Base-by-base conservation (phyloP, 1,140 invertebrate genomes). In the Oedothorax gibbosus region DNA sequence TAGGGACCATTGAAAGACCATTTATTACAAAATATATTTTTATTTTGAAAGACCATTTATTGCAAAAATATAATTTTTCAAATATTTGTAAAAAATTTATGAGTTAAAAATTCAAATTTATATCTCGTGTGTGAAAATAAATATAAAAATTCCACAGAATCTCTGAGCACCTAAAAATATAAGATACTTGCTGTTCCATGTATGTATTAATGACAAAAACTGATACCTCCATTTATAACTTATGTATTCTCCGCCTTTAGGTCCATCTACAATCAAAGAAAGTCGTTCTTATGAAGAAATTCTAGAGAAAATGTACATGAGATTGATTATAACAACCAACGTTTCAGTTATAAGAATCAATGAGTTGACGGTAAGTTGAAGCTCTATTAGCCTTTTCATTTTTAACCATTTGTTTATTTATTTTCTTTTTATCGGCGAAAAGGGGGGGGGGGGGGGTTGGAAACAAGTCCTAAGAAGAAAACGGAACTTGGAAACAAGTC, bases 291-390 rank as follows among this genome's bases (percentile, higher is more conserved):
- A 77, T 64, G 9, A 51, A 77, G 60, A 77, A 12, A 12, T 77
- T 18, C 65, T 77, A 14, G 54, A 77, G 20, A 56, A 54, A 10
- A 2, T 65, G 10, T 77, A 77, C 20, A 11, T 77, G n/a, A 64
- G 53, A 15, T 21, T 77, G 35, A 65, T 51, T 12, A 64, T 18
- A 11, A 49, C 49, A 5, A 64, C 75, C 21, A 51, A 77, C 10
- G 57, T 65, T 7, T 77, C 75, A n/a, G 21, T 77, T 2, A 18
- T 77, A 8, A 18, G 75, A 77, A 10, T 77, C 10, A 77, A 60
- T 65, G 75, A 77, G 20, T 49, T 77, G 0, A 18, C n/a, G 14
- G 75, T 77, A 65, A 77, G 75, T 53, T 69, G 8, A 49, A 65
- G 35, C n/a, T n/a, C n/a, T n/a, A 65, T 20, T 65, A 12, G 12